Percentiles rank a stretch among this genome's conserved stretches.
Evolutionary conservation across 2,797 vertebrate genomes (phyloP).

Genomic region (Hybognathus amarus): DNA sequence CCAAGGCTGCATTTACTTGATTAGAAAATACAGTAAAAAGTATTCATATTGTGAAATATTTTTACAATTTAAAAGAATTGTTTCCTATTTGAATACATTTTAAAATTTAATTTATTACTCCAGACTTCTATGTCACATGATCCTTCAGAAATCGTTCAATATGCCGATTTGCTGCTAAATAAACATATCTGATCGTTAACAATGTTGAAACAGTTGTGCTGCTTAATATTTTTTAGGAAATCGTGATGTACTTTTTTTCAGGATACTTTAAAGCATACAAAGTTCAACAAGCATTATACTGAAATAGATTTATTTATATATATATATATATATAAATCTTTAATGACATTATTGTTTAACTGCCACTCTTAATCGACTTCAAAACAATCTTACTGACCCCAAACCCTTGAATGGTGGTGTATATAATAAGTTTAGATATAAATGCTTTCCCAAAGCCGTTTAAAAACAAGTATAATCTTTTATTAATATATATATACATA

Average conservation of each 20-base stretch:
- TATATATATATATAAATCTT: no score
- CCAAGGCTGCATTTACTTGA: neutral
- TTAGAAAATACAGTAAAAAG: neutral
- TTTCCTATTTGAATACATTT: neutral
- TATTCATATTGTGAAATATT: neutral
- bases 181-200: neutral
- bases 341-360: neutral
- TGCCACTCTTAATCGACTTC: neutral
- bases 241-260: neutral
- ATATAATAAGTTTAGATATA: neutral
- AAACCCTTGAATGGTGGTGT: neutral
- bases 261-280: neutral
- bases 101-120: no score
- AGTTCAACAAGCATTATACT: neutral
- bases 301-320: no score
- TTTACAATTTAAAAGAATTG: neutral
- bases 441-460: neutral
- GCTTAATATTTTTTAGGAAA: neutral
- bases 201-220: neutral
- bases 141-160: neutral
- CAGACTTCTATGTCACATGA: neutral
- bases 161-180: neutral
- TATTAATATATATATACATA: no score
- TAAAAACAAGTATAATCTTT: neutral
- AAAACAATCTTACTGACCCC: neutral